Base-by-base conservation (phyloP, 2,113 vertebrate genomes). In the Lynx canadensis region DNA sequence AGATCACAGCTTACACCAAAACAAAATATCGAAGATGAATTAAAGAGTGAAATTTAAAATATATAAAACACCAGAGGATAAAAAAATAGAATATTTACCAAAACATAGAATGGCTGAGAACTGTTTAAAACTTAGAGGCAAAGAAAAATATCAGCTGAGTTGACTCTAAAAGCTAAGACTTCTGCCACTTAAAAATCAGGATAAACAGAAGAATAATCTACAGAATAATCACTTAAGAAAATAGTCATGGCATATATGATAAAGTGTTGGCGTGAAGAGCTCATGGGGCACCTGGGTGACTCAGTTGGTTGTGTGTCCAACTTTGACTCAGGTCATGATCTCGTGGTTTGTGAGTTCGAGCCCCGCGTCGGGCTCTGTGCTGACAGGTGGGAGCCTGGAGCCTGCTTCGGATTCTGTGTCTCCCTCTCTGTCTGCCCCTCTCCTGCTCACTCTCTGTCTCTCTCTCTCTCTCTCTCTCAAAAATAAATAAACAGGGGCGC, bases 21-120 rank as follows among this genome's bases (percentile, higher is more conserved):
- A 76, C 11, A 63, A 84, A 88, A 83, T 81, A n/a, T 33, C 5
- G 55, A 41, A 88, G 69, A 52, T 91, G 10, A 8, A 80, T n/a
- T 80, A 81, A 79, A 86, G n/a, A 90, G 21, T 57, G 31, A 78
- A 95, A 55, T 50, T 89, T 68, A 78, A 85, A 91, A 85, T 95
- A 50, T 68, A 80, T 21, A 27, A 78, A 69, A 41, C 19, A 69
- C 68, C 8, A 96, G 16, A 45, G 74, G 71, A 74, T 81, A 60
- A 52, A 5, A 79, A 91, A 90, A 29, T 31, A 52, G 25, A 68
- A 27, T 69, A 88, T 73, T 86, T 55, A 90, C 18, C 41, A 91
- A 92, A 55, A 33, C 12, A 29, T 95, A 76, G 15, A 12, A 21
- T 45, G 31, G 10, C 48, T 88, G 84, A 88, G 33, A 57, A 36